Evolutionary conservation across 2,113 vertebrate genomes (phyloP).

Genomic region (Tricholaema leucomelas): DNA sequence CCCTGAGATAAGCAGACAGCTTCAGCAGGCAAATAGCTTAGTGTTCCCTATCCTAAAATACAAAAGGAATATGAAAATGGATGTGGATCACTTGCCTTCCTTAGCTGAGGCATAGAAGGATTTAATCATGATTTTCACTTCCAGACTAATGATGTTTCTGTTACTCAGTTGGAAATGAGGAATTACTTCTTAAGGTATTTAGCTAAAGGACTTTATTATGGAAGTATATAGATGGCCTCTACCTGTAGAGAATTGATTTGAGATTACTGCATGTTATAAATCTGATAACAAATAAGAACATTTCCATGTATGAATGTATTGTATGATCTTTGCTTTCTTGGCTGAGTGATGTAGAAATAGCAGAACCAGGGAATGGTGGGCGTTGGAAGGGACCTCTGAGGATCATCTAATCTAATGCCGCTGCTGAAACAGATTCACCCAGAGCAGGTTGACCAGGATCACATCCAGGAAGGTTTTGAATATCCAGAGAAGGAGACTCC

Average conservation of each 20-base stretch:
- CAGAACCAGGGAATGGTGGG: too few relatives aligned
- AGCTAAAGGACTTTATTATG: background rate
- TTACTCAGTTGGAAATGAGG: too few relatives aligned
- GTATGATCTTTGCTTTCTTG: background rate
- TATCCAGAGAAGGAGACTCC: too few relatives aligned
- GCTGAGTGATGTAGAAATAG: background rate
- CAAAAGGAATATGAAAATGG: background rate
- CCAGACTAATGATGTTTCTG: background rate
- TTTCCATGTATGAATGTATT: background rate
- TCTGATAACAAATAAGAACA: background rate
- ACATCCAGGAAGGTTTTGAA: too few relatives aligned
- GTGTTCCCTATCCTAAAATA: background rate
- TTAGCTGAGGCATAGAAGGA: background rate
- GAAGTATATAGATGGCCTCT: too few relatives aligned
- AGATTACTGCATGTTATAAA: background rate
- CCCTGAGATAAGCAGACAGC: background rate
- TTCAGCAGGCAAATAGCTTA: background rate
- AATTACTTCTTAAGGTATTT: background rate
- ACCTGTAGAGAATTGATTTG: background rate
- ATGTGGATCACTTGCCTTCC: fast-evolving
- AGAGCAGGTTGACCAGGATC: too few relatives aligned
- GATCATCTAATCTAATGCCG: too few relatives aligned
- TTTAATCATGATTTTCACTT: background rate
- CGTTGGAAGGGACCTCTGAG: too few relatives aligned
- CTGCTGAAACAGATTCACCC: too few relatives aligned